Evolutionary conservation across 2,113 vertebrate genomes (phyloP).

Genomic region (Podiceps cristatus): DNA sequence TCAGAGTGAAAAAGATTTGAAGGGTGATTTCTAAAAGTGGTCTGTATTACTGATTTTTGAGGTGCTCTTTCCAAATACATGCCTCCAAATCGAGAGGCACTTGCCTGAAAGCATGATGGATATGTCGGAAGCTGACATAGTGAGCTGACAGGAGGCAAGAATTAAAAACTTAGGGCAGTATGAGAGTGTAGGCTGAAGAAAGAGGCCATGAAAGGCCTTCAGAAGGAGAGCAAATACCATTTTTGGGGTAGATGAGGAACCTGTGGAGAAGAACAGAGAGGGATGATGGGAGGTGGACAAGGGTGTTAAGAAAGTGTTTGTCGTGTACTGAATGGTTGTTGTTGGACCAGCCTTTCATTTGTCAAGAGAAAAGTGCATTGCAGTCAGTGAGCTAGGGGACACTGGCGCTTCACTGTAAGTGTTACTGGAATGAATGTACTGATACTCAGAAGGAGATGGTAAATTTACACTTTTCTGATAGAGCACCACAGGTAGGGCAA

Average conservation of each 20-base stretch:
- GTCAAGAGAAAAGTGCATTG: not conserved
- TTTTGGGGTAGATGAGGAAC: not conserved
- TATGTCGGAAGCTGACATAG: not conserved
- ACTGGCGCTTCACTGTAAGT: not conserved
- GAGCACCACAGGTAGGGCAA: fast-evolving
- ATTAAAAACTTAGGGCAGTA: not conserved
- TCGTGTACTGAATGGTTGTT: not conserved
- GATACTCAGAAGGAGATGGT: not conserved
- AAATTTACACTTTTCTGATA: not conserved
- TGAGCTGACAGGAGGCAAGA: not conserved
- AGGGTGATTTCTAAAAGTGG: fast-evolving
- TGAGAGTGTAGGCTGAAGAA: not conserved
- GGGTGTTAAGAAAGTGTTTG: not conserved
- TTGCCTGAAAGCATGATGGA: not conserved
- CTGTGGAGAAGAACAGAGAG: not conserved
- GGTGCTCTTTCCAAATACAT: not conserved
- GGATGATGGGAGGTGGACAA: not conserved
- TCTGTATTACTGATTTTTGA: not conserved
- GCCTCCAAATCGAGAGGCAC: not conserved
- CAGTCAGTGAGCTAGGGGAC: not conserved
- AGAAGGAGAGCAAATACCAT: not conserved
- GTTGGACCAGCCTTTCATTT: not conserved
- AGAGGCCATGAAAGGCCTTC: not conserved
- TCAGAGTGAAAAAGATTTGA: not conserved
- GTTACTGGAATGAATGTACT: not conserved